Conservation (phyloP, 2,888 invertebrate species). For the Augiades crinisus region DNA sequence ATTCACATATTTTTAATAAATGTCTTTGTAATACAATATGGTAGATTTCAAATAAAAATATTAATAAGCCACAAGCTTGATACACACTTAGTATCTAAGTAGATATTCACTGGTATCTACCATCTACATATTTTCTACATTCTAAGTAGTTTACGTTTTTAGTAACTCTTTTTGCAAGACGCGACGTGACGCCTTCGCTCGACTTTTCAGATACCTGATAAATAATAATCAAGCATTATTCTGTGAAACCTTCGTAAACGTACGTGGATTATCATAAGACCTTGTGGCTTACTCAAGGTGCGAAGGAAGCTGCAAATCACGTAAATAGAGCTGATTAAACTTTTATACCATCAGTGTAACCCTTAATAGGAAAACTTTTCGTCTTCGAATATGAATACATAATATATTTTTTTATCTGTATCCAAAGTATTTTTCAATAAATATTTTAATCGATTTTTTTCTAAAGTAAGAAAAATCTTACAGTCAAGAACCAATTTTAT, state of each 20-base stretch:
- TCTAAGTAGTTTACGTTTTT: conserved; percentile 38
- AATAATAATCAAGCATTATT: conserved; percentile 36
- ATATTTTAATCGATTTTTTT: background rate
- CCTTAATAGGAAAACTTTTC: conserved; percentile 49
- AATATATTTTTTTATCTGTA: conserved; percentile 1
- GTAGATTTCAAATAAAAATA: no score
- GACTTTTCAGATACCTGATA: conserved; percentile 47
- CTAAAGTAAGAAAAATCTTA: background rate
- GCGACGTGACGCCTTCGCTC: conserved; percentile 59
- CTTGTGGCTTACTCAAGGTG: conserved; percentile 44
- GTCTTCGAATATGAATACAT: conserved; percentile 9
- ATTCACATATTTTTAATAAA: no score
- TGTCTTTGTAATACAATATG: no score
- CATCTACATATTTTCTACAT: background rate
- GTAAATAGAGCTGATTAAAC: conserved; percentile 45
- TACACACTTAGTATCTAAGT: no score
- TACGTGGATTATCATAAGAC: conserved; percentile 49
- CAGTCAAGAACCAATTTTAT: no score
- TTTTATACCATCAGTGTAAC: conserved; percentile 49
- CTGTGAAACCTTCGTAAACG: conserved; percentile 38
- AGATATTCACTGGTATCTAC: background rate
- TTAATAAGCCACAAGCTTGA: no score
- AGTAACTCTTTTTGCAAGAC: conserved; percentile 44
- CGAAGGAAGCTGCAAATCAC: conserved; percentile 25
- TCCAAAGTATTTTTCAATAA: conserved; percentile 4